phyloP scores from a whole-genome alignment of 1,140 invertebrate species.

The Teleopsis dalmanni region DNA sequence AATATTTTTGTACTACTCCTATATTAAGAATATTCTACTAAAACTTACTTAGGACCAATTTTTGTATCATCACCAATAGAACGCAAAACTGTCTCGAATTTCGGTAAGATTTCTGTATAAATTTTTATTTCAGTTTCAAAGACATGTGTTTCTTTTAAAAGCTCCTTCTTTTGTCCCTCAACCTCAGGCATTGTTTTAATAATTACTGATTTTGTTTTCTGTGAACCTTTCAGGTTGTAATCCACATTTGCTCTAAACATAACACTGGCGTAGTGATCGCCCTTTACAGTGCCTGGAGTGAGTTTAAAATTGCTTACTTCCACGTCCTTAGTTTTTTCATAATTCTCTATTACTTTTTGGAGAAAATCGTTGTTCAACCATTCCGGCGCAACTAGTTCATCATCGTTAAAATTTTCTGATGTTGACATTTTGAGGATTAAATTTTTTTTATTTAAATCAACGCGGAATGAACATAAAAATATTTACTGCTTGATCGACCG shows the following conservation, averaged over 20 bases:
- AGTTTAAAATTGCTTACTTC: no score
- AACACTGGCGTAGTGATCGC: slow-evolving; percentile 21
- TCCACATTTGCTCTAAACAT: slow-evolving; percentile 16
- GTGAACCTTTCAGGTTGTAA: no score
- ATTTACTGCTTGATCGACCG: no score
- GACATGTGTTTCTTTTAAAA: neutral
- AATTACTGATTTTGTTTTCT: slow-evolving; percentile 6
- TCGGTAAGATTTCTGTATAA: slow-evolving; percentile 6
- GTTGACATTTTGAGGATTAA: no score
- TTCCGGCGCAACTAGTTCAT: slow-evolving; percentile 15
- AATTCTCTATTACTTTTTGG: no score
- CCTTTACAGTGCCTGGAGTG: slow-evolving; percentile 15
- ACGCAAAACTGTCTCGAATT: neutral
- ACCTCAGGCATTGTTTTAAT: slow-evolving; percentile 4
- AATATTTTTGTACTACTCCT: no score
- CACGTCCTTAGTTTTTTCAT: no score
- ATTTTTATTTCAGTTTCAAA: slow-evolving; percentile 13
- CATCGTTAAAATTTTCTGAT: no score
- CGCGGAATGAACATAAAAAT: no score
- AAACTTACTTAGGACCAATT: slow-evolving; percentile 7
- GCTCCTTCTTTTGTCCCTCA: slow-evolving; percentile 5
- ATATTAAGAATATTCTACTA: no score
- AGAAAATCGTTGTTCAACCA: slow-evolving; percentile 15
- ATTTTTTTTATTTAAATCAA: no score
- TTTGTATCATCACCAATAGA: neutral